Base-by-base conservation (phyloP, 2,888 invertebrate species). In the Operophtera brumata region DNA sequence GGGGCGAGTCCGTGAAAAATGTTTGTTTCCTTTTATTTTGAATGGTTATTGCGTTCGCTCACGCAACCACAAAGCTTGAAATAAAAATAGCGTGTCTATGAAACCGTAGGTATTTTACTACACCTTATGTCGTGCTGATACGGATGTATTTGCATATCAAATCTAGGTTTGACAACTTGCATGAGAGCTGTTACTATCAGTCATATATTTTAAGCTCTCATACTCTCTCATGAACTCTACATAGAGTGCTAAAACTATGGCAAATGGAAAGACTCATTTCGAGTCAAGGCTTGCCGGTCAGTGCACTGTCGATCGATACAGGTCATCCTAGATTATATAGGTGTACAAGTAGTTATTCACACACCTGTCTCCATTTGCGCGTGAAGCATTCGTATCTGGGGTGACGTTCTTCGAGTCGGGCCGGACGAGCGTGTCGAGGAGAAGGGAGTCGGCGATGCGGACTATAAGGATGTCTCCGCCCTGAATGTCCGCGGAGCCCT, bases 401-500 rank as follows among this genome's bases (percentile, higher is more conserved):
- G 80, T 78, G 62, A 61, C 64, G 65, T 85, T 86, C 65, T 74
- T 82, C 28, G 63, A 47, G 43, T 79, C 78, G 26, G 70, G 50
- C 42, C 70, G 73, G 46, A 67, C 70, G 59, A 75, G 70, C 59
- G 71, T 74, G 62, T 89, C 84, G 52, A 90, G 84, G 50, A 93
- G 86, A 69, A 91, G 82, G 49, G 92, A 87, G 80, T 94, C 94
- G 68, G 93, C 93, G 80, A 94, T 93, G 80, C 93, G 92, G 42
- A 94, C 93, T 76, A 94, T 91, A 66, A 94, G 91, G 66, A 94
- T 93, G 82, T 94, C 94, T 12, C 94, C 94, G 62, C 93, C 93
- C 80, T 94, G 94, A 65, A 94, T 93, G 80, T 93, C 93, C 32
- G 92, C 92, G 56, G 92, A 85, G 42, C 93, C 93, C 72, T 93